Evolutionary conservation across 2,113 vertebrate species (phyloP), one percentile per base, ranked within the genome.

Genomic region (Fukomys damarensis): DNA sequence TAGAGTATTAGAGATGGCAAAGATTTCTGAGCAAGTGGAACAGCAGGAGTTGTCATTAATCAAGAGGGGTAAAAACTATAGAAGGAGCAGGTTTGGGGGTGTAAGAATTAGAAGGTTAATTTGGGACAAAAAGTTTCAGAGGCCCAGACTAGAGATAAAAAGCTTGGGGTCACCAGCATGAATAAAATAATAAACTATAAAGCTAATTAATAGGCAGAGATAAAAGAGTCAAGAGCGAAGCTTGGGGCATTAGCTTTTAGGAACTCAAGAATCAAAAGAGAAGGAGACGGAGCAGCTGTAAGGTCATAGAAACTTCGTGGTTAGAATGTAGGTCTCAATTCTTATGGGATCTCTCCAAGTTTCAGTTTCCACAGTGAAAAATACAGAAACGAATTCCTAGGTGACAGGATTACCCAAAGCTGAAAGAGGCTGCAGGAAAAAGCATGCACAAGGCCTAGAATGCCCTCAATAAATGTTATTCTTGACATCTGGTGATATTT

Each of bases 101-200:
- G 46, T 49, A 30, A 91, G 59, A 89, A 81, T 77, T 32, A 83
- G 46, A 10, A 81, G 41, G 56, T 96, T 46, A 26, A 20, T 65
- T 94, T 61, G 84, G 35, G 63, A 82, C 28, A 49, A 46, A 88
- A 95, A 92, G 70, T 46, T 54, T 20, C 59, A 90, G 88, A 85
- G 80, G 59, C 13, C n/a, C 38, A 63, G 52, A 72, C 58, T 59
- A 68, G 68, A 86, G 61, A 54, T 8, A 35, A 11, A 87, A 83
- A 54, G 3, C 63, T 92, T 58, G 26, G n/a, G 41, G 63, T 74
- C 30, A n/a, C 72, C 35, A 85, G 59, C 26, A 86, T 59, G 59
- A 54, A 63, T 91, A 86, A 82, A 43, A 56, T 28, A 88, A 77
- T 24, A 88, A 70, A 68, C 43, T 30, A 35, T 58, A 49, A 85